Evolutionary conservation across 2,888 invertebrate genomes (phyloP).

Genomic region (Salticus scenicus): DNA sequence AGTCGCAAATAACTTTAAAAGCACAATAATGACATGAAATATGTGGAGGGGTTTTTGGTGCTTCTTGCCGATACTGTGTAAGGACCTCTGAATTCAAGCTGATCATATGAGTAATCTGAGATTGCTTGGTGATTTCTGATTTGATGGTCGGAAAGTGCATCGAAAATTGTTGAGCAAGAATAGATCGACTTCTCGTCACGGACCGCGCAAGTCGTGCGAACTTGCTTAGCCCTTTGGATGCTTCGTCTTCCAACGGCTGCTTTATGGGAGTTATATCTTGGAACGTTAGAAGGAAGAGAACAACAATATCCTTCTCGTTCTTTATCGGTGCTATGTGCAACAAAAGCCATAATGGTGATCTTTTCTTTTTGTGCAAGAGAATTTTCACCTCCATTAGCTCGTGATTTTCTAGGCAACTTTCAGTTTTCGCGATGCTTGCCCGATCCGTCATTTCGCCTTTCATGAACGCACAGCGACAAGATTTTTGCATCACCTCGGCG

Average conservation of each 20-base stretch:
- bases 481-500: slow-evolving; percentile 87
- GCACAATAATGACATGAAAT: slow-evolving; percentile 99
- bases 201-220: slow-evolving; percentile 98
- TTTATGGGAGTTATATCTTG: slow-evolving; percentile 99
- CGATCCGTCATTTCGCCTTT: slow-evolving; percentile 99
- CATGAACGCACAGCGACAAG: slow-evolving; percentile 88
- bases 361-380: slow-evolving; percentile 99
- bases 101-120: slow-evolving; percentile 97
- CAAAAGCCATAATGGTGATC: slow-evolving; percentile 98
- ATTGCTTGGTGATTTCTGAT: slow-evolving; percentile 83
- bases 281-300: slow-evolving; percentile 98
- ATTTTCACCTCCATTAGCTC: slow-evolving; percentile 99
- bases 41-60: slow-evolving; percentile 99
- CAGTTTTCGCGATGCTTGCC: slow-evolving; percentile 93
- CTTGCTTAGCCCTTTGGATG: slow-evolving; percentile 97
- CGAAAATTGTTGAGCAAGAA: slow-evolving; percentile 91
- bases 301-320: slow-evolving; percentile 99
- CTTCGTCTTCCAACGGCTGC: slow-evolving; percentile 99
- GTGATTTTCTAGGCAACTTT: slow-evolving; percentile 95
- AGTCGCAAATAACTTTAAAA: slow-evolving; percentile 94
- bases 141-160: slow-evolving; percentile 94
- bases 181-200: slow-evolving; percentile 92
- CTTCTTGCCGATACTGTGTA: slow-evolving; percentile 99
- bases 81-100: slow-evolving; percentile 98
- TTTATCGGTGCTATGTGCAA: slow-evolving; percentile 99